Evolutionary conservation across 1,140 invertebrate genomes (phyloP), one percentile per base, ranked within the genome.

Genomic region (Eubasilissa regina): DNA sequence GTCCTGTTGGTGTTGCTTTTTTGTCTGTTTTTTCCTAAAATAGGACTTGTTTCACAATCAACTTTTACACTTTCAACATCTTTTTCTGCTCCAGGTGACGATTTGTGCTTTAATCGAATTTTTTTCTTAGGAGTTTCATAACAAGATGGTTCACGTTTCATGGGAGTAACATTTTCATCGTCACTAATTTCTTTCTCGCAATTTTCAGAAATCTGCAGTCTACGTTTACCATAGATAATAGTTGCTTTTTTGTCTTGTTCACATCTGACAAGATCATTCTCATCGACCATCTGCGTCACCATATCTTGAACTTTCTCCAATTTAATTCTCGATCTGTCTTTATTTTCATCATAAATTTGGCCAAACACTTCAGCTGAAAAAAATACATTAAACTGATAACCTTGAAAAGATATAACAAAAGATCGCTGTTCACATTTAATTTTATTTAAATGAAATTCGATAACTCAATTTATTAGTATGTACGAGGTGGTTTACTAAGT

Each of bases 301-400:
- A 81, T 78, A 48, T 78, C 58, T 48, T 79, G 76, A 51, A 64
- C 80, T 66, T 48, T 78, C 51, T 75, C 68, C 47, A 81, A 47
- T 25, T 19, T 62, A 9, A 12, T 48, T 48, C 58, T 78, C 8
- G 75, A 72, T 21, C 55, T 66, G 13, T 44, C 21, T 47, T 35
- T 43, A 35, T 79, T 72, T 45, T 78, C 55, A 19, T 25, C 35
- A 25, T 68, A 62, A 3, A 79, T 68, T 21, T 79, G 48, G 10
- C 60, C 73, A 68, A 79, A 79, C 11, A 79, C 43, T 7, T 68
- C 19, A 35, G 78, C 78, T 79, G 60, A 35, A 78, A 73, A 78
- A 45, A 77, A 72, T 4, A 13, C 21, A 51, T 21, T 35, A 1
- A 70, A 70, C 17, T 62, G 25, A 21, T n/a, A n/a, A n/a, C n/a